A percentile compares a stretch with the other conserved stretches of the same genome.
These are phyloP conservation scores for Helleia helle DNA, from an alignment of 2,888 invertebrate genomes.

Conservation along the genomic window DNA sequence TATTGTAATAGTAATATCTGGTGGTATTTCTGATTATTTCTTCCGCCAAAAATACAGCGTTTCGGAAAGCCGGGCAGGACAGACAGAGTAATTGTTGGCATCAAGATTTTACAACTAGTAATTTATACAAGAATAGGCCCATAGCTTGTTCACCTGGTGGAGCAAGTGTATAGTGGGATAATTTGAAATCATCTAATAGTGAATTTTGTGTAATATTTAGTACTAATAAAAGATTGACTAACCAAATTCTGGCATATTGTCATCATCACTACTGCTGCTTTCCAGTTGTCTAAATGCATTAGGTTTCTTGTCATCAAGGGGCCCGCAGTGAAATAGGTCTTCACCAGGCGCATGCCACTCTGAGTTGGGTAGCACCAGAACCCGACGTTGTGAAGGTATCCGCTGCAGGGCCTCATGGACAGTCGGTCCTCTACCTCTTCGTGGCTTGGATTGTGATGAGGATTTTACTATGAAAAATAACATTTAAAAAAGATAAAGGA, in stretches of 20 bases:
- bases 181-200: too few relatives aligned
- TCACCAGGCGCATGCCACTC: conserved; percentile 69
- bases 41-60: too few relatives aligned
- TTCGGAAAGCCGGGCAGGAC: too few relatives aligned
- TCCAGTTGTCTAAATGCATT: conserved; percentile 43
- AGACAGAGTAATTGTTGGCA: too few relatives aligned
- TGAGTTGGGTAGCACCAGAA: conserved; percentile 39
- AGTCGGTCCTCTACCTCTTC: conserved; percentile 60
- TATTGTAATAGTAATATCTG: too few relatives aligned
- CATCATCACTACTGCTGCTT: conserved; percentile 62
- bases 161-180: too few relatives aligned
- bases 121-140: too few relatives aligned
- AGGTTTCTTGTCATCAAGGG: conserved; percentile 39
- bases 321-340: conserved; percentile 57
- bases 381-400: conserved; percentile 56
- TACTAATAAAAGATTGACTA: conserved; percentile 21
- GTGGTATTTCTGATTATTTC: too few relatives aligned
- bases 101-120: too few relatives aligned
- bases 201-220: too few relatives aligned
- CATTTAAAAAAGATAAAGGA: too few relatives aligned
- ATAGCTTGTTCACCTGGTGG: too few relatives aligned
- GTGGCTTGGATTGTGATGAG: conserved; percentile 31
- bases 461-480: conserved; percentile 21
- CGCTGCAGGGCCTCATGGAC: conserved; percentile 74
- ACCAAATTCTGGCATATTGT: conserved; percentile 61